Base-by-base conservation (phyloP, 2,888 invertebrate species). In the Melanostoma mellinum region DNA sequence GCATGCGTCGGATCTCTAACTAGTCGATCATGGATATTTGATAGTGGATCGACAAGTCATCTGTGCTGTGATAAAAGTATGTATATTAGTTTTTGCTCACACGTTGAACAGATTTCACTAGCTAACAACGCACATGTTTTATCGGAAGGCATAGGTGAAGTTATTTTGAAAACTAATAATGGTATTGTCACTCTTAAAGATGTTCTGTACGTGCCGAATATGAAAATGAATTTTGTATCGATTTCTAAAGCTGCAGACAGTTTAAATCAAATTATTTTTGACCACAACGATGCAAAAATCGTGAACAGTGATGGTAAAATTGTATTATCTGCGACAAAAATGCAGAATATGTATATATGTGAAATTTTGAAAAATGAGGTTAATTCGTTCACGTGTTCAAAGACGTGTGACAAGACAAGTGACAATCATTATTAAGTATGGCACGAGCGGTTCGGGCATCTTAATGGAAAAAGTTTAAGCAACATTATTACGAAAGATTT, bases 301-400 rank as follows among this genome's bases (percentile, higher is more conserved):
- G 6, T 35, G 9, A 61, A 61, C n/a, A 9, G 6, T 48, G 20
- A 8, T 48, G 61, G 46, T 42, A 9, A 38, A 38, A 40, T 42
- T 58, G 4, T 58, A 42, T 58, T 58, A 32, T 30, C 32, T 30
- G 58, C 58, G 30, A 58, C 10, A 40, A 58, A 38, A 6, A 6
- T 3, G 30, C 58, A 58, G 38, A 58, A 58, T 58, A 58, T 58
- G 58, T 58, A 58, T 8, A 30, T 58, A 4, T 58, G 58, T 58
- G 58, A 40, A n/a, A 58, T 42, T 30, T 10, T 5, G n/a, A 58
- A 58, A 42, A 42, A 58, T 42, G 58, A 58, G 58, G 42, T 58
- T 58, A 58, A 38, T 10, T n/a, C 56, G n/a, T 38, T 38, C 40
- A 56, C 36, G 56, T 56, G 56, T 56, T 38, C 20, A 42, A 42